Evolutionary conservation across 2,888 invertebrate species (phyloP), one percentile per base, ranked within the genome.

Genomic region (Pachliopta kotzebuea): DNA sequence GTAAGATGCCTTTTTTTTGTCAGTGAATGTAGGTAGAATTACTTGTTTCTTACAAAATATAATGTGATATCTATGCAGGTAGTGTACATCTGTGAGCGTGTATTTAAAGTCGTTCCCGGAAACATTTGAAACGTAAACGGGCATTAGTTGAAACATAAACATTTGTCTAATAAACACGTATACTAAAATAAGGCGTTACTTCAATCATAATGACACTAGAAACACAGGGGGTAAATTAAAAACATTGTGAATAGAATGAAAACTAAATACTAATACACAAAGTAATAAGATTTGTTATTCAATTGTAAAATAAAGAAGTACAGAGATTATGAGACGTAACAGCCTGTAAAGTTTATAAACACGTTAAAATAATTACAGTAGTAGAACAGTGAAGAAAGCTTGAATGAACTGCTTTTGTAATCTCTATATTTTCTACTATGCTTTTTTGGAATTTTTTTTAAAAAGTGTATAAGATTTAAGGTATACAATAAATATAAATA

Each of bases 81-180:
- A 14, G 53, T 53, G 42, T 66, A 66, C 61, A 68, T 62, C 67
- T 58, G 58, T 63, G 68, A 53, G 59, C 60, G 57, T 67, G 71
- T 71, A 71, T 67, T 71, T 70, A 67, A 69, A 68, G 70, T 70
- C 74, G 76, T 83, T 85, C 83, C 81, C 74, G 72, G 85, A 85
- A 85, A 76, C 83, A 86, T 83, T 85, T 85, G 83, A 86, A 85
- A 86, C 76, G 73, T 76, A 80, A 70, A 78, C 79, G 74, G 49
- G 80, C 77, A 79, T 80, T 80, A 77, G 84, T 79, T 81, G 71
- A 75, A 85, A 84, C 83, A 86, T 90, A 90, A 91, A 90, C 87
- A 90, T 84, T 83, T 83, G 81, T 77, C 74, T 78, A 74, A 72
- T 76, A 69, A 78, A 78, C 78, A 84, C 78, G 54, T 84, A 83